Evolutionary conservation across 2,113 vertebrate species (phyloP).

Genomic region (Peromyscus polionotus): DNA sequence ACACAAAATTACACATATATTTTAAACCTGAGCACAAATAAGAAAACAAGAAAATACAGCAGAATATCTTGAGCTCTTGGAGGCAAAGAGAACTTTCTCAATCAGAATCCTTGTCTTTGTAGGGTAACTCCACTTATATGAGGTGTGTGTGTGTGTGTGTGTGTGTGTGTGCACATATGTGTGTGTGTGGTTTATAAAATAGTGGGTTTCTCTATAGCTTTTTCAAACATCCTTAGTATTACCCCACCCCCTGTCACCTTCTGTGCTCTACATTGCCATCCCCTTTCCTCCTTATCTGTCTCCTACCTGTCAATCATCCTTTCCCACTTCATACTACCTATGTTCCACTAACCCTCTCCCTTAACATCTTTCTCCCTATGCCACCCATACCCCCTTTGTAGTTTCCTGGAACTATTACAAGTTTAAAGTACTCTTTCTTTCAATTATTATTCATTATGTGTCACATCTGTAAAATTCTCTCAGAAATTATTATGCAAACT

Average conservation of each 20-base stretch:
- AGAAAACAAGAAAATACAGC: conserved; percentile 5
- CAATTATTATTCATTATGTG: background rate
- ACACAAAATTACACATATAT: background rate
- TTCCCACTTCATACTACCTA: background rate
- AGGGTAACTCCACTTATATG: background rate
- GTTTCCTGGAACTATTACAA: background rate
- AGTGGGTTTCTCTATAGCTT: background rate
- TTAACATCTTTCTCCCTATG: background rate
- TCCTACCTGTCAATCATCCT: background rate
- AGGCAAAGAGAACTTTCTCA: background rate
- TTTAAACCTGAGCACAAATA: background rate
- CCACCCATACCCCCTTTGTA: background rate
- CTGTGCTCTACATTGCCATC: background rate
- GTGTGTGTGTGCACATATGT: background rate
- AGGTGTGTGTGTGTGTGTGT: background rate
- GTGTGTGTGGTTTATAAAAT: background rate
- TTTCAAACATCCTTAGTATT: background rate
- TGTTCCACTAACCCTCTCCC: background rate
- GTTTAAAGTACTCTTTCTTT: background rate
- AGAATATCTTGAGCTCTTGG: background rate
- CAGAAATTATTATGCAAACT: background rate
- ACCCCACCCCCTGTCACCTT: no score
- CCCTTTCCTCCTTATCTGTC: background rate
- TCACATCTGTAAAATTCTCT: background rate
- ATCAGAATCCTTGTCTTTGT: background rate